These are phyloP conservation scores for Antrozous pallidus DNA, from an alignment of 2,797 vertebrate genomes.

Conservation along the genomic window DNA sequence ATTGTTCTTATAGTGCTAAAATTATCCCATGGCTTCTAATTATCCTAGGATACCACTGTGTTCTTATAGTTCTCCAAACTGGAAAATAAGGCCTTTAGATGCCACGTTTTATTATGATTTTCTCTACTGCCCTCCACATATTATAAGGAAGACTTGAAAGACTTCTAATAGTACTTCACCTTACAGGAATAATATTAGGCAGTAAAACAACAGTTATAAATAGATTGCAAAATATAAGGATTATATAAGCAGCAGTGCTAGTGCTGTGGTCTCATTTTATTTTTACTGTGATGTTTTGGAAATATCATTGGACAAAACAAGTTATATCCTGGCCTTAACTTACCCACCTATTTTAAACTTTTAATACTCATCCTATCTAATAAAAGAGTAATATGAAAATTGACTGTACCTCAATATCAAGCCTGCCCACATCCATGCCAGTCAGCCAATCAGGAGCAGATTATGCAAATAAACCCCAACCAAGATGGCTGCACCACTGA, in stretches of 20 bases:
- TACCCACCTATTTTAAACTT: slow-evolving; percentile 7
- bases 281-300: not conserved
- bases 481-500: too few species aligned
- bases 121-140: not conserved
- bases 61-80: not conserved
- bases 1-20: not conserved
- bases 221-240: not conserved
- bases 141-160: not conserved
- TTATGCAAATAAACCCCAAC: too few species aligned
- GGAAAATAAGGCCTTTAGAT: slow-evolving; percentile 40
- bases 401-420: too few species aligned
- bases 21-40: not conserved
- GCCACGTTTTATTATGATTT: slow-evolving; percentile 38
- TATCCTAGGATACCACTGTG: not conserved
- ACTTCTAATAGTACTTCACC: not conserved
- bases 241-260: not conserved
- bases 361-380: not conserved
- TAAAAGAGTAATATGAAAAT: too few species aligned
- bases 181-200: not conserved
- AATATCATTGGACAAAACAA: not conserved
- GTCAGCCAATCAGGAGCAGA: too few species aligned
- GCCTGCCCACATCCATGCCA: too few species aligned
- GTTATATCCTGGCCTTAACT: not conserved
- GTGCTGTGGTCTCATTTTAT: not conserved
- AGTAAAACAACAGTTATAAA: not conserved